phyloP scores from a whole-genome alignment of 1,140 invertebrate genomes.

The Eulimnadia texana region DNA sequence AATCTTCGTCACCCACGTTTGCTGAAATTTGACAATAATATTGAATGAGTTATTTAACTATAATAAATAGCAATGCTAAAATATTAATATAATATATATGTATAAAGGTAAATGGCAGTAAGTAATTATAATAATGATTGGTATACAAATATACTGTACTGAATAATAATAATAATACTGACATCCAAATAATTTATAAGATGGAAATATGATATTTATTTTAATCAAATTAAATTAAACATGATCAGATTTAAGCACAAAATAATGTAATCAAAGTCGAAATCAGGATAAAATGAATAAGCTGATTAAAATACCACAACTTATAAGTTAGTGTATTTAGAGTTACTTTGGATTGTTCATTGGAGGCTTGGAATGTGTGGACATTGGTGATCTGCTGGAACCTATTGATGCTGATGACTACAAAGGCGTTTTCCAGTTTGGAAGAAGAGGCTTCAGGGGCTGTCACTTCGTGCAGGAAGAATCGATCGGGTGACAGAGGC shows the following conservation, averaged over 20 bases:
- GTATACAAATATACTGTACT: no score
- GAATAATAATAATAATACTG: no score
- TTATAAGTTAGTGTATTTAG: no score
- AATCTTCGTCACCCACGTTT: slow-evolving; percentile 35
- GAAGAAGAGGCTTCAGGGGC: slow-evolving; percentile 37
- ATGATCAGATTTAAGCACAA: no score
- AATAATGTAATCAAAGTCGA: no score
- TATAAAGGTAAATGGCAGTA: not conserved
- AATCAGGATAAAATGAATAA: no score
- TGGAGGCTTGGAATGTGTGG: slow-evolving; percentile 39
- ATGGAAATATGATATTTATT: no score
- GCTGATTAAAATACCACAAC: no score
- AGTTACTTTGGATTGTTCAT: slow-evolving; percentile 39
- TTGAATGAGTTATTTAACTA: no score
- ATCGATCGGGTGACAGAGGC: slow-evolving; percentile 49
- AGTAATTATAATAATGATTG: not conserved
- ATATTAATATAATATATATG: not conserved
- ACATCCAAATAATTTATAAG: no score
- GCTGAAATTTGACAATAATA: slow-evolving; percentile 30
- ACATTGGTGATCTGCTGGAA: slow-evolving; percentile 43
- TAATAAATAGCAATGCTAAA: not conserved
- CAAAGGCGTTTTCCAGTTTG: slow-evolving; percentile 40
- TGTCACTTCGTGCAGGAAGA: slow-evolving; percentile 47
- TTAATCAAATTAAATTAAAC: no score
- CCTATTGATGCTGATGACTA: slow-evolving; percentile 40